Evolutionary conservation across 2,888 invertebrate genomes (phyloP).

Genomic region (Amphipoea lucens): DNA sequence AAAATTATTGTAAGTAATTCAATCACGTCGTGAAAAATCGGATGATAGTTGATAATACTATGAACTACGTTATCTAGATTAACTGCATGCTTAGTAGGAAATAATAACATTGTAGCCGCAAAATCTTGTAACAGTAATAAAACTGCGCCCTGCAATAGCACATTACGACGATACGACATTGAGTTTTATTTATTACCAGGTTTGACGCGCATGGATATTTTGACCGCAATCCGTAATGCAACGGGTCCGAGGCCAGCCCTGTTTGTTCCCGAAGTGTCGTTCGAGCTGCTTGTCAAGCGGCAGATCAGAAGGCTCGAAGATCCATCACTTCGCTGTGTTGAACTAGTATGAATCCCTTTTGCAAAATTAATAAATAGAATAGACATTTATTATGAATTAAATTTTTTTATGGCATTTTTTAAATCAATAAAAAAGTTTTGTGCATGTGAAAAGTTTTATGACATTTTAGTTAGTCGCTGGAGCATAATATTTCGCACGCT

Average conservation of each 20-base stretch:
- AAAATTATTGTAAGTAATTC: not conserved
- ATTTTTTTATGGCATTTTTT: not conserved
- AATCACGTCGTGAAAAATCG: not conserved
- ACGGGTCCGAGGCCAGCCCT: conserved; percentile 97
- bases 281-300: conserved; percentile 98
- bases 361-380: not conserved
- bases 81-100: not conserved
- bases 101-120: not conserved
- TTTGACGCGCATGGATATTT: conserved; percentile 97
- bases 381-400: not conserved
- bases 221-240: conserved; percentile 99
- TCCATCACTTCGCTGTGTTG: conserved; percentile 98
- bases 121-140: not conserved
- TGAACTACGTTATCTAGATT: conserved; percentile 4
- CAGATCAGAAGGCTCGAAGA: conserved; percentile 99
- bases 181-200: conserved; percentile 75
- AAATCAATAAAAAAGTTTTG: not conserved
- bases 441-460: not conserved
- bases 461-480: conserved; percentile 9
- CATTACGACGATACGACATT: not conserved
- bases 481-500: conserved; percentile 8
- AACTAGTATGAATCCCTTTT: conserved; percentile 91
- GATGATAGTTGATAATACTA: not conserved
- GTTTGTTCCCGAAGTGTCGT: conserved; percentile 98
- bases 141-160: not conserved